Percentiles rank a stretch among this genome's conserved stretches.
Conservation (phyloP, 2,797 vertebrate species). For the Falco biarmicus region DNA sequence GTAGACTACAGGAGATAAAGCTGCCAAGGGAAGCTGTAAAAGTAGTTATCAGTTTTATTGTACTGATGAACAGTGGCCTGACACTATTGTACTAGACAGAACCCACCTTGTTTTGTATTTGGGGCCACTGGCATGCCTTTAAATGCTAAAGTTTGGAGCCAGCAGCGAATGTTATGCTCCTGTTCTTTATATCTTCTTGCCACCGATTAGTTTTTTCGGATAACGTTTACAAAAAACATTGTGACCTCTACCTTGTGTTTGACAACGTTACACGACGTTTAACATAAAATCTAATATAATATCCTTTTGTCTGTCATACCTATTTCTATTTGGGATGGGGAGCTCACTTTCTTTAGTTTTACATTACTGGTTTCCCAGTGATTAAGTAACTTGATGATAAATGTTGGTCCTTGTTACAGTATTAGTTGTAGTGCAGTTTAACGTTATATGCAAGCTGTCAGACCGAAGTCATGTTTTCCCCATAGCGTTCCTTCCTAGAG, state of each 20-base stretch:
- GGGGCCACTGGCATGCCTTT: not conserved
- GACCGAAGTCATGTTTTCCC: not conserved
- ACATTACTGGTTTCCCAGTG: not conserved
- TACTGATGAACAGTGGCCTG: not conserved
- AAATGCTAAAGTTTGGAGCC: not conserved
- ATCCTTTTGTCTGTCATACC: not conserved
- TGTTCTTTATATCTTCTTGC: not conserved
- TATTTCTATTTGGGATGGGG: not conserved
- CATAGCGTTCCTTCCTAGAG: not conserved
- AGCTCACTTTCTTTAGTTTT: not conserved
- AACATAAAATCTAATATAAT: not conserved
- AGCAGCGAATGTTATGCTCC: not conserved
- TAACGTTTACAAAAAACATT: not conserved
- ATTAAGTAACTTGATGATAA: not conserved
- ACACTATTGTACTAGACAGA: not conserved
- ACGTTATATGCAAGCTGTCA: too few species aligned
- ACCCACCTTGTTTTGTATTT: not conserved
- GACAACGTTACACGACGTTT: not conserved
- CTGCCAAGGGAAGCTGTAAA: not conserved
- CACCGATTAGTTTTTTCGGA: not conserved
- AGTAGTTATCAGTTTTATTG: not conserved
- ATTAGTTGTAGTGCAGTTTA: not conserved
- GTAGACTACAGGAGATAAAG: not conserved
- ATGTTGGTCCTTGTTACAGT: not conserved
- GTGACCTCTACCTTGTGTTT: not conserved